phyloP scores from a whole-genome alignment of 2,113 vertebrate genomes.

The Pungitius pungitius region DNA sequence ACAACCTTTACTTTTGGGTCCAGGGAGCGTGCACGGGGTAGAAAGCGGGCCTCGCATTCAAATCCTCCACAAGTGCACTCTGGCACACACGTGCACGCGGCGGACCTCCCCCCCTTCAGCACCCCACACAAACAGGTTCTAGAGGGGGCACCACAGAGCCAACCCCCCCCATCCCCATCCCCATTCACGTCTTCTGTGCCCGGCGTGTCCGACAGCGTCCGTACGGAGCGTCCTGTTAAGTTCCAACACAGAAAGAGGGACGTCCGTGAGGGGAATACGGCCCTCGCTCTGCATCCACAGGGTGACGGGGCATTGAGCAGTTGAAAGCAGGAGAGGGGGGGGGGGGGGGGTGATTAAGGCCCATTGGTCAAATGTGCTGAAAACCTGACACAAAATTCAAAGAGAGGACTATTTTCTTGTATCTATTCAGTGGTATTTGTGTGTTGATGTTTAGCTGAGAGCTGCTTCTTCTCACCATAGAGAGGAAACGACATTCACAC shows the following conservation, averaged over 20 bases:
- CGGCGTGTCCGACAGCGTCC: slow-evolving; percentile 64
- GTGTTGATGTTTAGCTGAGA: neutral
- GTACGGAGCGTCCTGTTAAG: slow-evolving; percentile 69
- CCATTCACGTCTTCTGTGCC: slow-evolving; percentile 63
- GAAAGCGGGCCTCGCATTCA: slow-evolving; percentile 23
- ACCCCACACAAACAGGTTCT: slow-evolving; percentile 33
- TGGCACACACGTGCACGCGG: slow-evolving; percentile 19
- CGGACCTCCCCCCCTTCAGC: slow-evolving; percentile 30
- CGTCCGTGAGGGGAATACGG: slow-evolving; percentile 75
- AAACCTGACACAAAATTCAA: slow-evolving; percentile 16
- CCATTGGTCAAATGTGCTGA: slow-evolving; percentile 30
- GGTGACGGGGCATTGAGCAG: slow-evolving; percentile 65
- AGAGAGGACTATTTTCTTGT: neutral
- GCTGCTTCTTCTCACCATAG: neutral
- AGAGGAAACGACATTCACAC: no score
- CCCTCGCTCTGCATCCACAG: slow-evolving; percentile 39
- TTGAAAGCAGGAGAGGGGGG: slow-evolving; percentile 24
- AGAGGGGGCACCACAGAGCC: slow-evolving; percentile 61
- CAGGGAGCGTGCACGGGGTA: neutral
- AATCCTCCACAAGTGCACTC: slow-evolving; percentile 23
- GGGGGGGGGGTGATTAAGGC: slow-evolving; percentile 24
- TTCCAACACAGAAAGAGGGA: slow-evolving; percentile 54
- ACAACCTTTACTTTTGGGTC: neutral
- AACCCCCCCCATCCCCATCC: slow-evolving; percentile 16
- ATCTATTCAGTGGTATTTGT: neutral